Evolutionary conservation across 2,797 vertebrate species (phyloP).

Genomic region (Artibeus jamaicensis): DNA sequence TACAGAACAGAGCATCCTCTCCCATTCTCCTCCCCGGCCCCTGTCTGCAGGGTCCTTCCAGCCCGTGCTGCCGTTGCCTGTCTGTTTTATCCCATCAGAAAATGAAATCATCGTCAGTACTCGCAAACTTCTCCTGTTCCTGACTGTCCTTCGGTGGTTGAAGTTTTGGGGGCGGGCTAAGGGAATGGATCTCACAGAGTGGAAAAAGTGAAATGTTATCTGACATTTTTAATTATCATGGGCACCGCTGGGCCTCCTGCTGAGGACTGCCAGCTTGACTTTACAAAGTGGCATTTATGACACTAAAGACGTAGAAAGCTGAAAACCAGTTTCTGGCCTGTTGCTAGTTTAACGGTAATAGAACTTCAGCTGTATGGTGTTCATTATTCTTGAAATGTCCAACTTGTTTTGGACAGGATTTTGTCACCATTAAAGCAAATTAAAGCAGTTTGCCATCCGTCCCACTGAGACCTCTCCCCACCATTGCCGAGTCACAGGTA

Average conservation of each 20-base stretch:
- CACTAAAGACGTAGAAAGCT: background rate
- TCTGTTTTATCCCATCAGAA: background rate
- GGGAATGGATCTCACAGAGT: background rate
- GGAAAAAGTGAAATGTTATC: conserved; percentile 44
- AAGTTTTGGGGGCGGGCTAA: background rate
- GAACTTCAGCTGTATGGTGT: conserved; percentile 35
- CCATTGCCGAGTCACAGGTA: conserved; percentile 32
- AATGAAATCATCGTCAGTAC: background rate
- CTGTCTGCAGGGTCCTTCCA: background rate
- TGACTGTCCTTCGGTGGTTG: background rate
- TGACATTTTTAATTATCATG: conserved; percentile 54
- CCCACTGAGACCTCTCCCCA: background rate
- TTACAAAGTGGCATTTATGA: conserved; percentile 63
- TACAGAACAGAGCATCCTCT: background rate
- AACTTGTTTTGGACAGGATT: conserved; percentile 54
- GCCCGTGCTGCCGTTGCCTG: background rate
- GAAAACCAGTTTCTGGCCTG: conserved; percentile 40
- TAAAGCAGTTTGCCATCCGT: conserved; percentile 62
- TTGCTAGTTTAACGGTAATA: conserved; percentile 41
- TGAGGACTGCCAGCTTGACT: conserved; percentile 28
- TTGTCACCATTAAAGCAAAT: conserved; percentile 54
- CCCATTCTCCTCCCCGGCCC: background rate
- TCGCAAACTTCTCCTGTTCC: background rate
- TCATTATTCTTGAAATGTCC: conserved; percentile 65
- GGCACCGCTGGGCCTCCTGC: conserved; percentile 29